Evolutionary conservation across 2,113 vertebrate species (phyloP).

Genomic region (Todiramphus saurophagus): DNA sequence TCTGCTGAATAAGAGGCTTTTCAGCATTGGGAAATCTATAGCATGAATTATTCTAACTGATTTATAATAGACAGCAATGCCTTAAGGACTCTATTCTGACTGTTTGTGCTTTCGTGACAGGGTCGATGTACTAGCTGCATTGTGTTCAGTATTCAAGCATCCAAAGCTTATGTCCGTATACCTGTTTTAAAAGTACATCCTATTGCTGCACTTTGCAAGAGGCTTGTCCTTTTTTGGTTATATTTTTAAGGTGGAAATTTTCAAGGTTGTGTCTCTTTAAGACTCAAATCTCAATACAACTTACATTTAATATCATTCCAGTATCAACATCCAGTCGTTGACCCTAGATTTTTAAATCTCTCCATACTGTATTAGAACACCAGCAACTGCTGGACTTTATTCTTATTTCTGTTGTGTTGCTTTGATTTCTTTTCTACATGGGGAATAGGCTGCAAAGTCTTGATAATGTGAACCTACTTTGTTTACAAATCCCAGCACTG

Average conservation of each 20-base stretch:
- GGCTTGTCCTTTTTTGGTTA: not conserved
- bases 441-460: not conserved
- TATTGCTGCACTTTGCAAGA: not conserved
- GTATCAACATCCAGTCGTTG: not conserved
- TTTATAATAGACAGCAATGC: slow-evolving; percentile 47
- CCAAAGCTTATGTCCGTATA: not conserved
- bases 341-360: not conserved
- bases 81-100: slow-evolving; percentile 24
- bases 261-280: not conserved
- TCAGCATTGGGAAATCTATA: slow-evolving; percentile 59
- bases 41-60: slow-evolving; percentile 70
- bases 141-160: not conserved
- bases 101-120: slow-evolving; percentile 1
- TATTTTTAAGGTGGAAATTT: not conserved
- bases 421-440: not conserved
- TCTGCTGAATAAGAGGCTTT: slow-evolving; percentile 50
- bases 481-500: not conserved
- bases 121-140: not conserved
- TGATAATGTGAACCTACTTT: not conserved
- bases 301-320: not conserved
- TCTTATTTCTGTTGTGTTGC: not conserved
- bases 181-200: slow-evolving; percentile 23
- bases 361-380: fast-evolving
- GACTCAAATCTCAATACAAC: not conserved
- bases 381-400: not conserved